These are phyloP conservation scores for Neodiprion lecontei DNA, from an alignment of 1,140 invertebrate genomes.

Conservation along the genomic window DNA sequence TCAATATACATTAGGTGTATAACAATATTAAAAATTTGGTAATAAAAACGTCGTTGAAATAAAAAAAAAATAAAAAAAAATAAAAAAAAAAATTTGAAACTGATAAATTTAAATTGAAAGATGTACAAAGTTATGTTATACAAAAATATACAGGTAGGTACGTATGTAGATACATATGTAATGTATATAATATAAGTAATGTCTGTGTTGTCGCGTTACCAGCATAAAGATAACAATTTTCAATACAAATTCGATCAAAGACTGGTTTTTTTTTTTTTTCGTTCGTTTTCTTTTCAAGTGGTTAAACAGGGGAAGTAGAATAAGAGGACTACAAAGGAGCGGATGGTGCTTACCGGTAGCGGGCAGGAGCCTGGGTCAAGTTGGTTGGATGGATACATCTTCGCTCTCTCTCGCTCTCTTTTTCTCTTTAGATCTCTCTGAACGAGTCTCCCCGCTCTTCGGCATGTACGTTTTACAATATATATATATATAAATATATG, in stretches of 20 bases:
- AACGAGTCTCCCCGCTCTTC: constrained; percentile 32
- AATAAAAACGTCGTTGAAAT: too few relatives aligned
- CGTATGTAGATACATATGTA: background rate
- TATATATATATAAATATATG: constrained; percentile 22
- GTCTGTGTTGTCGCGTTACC: background rate
- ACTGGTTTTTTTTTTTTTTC: background rate
- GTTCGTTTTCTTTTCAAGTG: too few relatives aligned
- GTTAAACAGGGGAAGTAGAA: constrained; percentile 59
- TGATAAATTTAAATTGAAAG: background rate
- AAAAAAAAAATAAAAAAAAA: constrained; percentile 22
- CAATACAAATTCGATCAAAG: constrained; percentile 1
- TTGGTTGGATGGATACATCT: constrained; percentile 61
- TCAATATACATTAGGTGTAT: too few relatives aligned
- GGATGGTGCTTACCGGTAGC: constrained; percentile 63
- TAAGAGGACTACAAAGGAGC: constrained; percentile 61
- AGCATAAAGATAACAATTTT: background rate
- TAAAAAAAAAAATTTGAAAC: constrained; percentile 24
- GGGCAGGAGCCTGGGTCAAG: constrained; percentile 62
- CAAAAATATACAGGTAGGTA: background rate
- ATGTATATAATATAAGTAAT: background rate
- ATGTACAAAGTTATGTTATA: background rate
- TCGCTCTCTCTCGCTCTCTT: constrained; percentile 54
- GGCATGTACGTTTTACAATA: constrained; percentile 25
- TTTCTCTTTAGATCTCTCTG: constrained; percentile 49
- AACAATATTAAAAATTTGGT: too few relatives aligned